Evolutionary conservation across 1,140 invertebrate species (phyloP).

Genomic region (Drosophila tristis): DNA sequence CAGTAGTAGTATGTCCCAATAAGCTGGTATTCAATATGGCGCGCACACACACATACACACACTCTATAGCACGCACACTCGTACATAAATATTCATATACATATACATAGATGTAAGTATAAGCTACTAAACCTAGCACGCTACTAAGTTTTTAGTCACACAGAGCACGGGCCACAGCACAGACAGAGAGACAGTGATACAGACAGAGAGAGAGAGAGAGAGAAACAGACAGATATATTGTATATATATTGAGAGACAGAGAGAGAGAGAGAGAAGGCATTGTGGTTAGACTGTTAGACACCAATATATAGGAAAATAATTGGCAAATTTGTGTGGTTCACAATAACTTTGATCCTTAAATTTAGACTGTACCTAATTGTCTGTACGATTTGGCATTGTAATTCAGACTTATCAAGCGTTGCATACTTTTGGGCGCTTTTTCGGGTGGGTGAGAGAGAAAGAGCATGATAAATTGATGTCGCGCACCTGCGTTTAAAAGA

Average conservation of each 20-base stretch:
- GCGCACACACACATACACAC: conserved; percentile 32
- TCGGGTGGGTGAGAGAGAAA: conserved; percentile 52
- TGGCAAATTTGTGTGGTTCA: conserved; percentile 45
- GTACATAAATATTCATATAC: conserved; percentile 5
- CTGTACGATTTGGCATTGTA: conserved; percentile 39
- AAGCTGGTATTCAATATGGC: conserved; percentile 40
- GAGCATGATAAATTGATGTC: conserved; percentile 70
- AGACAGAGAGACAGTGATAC: conserved; percentile 33
- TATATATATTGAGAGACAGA: conserved; percentile 56
- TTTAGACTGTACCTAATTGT: conserved; percentile 74
- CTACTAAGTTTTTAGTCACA: conserved; percentile 71
- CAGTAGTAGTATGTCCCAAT: conserved; percentile 35
- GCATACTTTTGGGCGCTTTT: conserved; percentile 71
- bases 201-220: conserved; percentile 46
- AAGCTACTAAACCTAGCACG: conserved; percentile 78
- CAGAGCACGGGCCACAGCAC: conserved; percentile 75
- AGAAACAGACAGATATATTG: conserved; percentile 40
- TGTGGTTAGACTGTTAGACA: conserved; percentile 76
- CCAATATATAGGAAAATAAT: conserved; percentile 67
- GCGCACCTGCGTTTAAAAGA: conserved; percentile 72
- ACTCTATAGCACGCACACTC: conserved; percentile 22
- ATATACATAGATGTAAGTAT: conserved; percentile 39
- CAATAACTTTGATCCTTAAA: conserved; percentile 48
- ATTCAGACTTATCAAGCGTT: conserved; percentile 60
- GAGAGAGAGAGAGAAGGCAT: conserved; percentile 47